A percentile compares a stretch with the other conserved stretches of the same genome.
Evolutionary conservation across 2,113 vertebrate species (phyloP).

Genomic region (Amblyopsis rosae): DNA sequence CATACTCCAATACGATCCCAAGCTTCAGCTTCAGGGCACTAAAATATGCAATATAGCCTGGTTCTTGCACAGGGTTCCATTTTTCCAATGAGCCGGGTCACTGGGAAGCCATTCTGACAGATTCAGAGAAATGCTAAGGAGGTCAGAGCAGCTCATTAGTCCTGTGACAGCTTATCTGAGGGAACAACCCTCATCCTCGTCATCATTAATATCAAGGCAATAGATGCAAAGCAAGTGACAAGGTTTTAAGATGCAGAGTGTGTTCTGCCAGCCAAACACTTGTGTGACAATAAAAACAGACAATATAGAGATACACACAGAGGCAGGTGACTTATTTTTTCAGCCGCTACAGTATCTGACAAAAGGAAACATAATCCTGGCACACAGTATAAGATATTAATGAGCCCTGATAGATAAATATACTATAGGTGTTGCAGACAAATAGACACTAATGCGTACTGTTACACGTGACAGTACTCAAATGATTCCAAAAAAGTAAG

Average conservation of each 20-base stretch:
- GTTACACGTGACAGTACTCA: not conserved
- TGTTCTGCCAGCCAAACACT: not conserved
- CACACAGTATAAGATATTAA: slow-evolving; percentile 52
- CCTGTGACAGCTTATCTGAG: slow-evolving; percentile 40
- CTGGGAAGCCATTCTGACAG: slow-evolving; percentile 14
- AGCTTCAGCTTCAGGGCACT: slow-evolving; percentile 5
- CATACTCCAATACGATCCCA: no score
- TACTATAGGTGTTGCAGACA: no score
- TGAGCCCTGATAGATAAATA: slow-evolving; percentile 26
- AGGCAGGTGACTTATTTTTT: slow-evolving; percentile 5
- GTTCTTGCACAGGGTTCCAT: slow-evolving; percentile 3
- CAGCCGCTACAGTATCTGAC: not conserved
- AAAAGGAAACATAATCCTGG: slow-evolving; percentile 43
- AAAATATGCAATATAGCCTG: slow-evolving; percentile 16
- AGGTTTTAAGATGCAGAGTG: slow-evolving; percentile 8
- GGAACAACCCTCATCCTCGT: slow-evolving; percentile 2
- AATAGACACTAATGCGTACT: no score
- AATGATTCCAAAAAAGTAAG: not conserved
- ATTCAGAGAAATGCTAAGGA: slow-evolving; percentile 54
- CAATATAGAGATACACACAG: slow-evolving; percentile 5
- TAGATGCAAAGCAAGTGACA: slow-evolving; percentile 24
- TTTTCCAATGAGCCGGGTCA: slow-evolving; percentile 20
- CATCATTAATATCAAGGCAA: slow-evolving; percentile 23
- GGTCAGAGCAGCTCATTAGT: slow-evolving; percentile 44
- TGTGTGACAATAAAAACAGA: slow-evolving; percentile 18